Evolutionary conservation across 2,113 vertebrate genomes (phyloP).

Genomic region (Bos indicus): DNA sequence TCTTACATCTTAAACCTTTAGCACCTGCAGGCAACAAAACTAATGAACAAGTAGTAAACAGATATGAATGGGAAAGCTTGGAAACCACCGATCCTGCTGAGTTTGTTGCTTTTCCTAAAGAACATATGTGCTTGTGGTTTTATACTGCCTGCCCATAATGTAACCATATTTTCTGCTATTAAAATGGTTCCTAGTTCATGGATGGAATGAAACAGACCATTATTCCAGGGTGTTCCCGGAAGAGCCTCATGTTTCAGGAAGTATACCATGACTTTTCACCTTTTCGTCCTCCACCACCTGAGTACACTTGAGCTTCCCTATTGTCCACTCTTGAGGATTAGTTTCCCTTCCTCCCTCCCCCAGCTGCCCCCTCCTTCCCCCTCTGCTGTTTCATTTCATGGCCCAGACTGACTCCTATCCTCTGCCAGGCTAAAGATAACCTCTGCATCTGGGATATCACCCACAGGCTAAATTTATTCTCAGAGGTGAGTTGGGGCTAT

Average conservation of each 20-base stretch:
- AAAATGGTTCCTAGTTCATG: conserved; percentile 33
- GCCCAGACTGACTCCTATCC: conserved; percentile 18
- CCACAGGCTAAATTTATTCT: conserved; percentile 53
- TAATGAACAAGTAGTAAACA: conserved; percentile 55
- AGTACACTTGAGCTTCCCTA: background rate
- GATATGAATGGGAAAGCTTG: conserved; percentile 11
- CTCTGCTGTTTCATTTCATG: background rate
- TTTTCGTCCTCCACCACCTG: background rate
- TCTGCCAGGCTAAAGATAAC: conserved; percentile 66
- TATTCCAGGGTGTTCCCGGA: conserved; percentile 54
- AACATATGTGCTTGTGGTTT: conserved; percentile 53
- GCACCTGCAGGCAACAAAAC: conserved; percentile 58
- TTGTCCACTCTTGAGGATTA: background rate
- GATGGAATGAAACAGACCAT: conserved; percentile 45
- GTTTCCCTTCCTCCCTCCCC: background rate
- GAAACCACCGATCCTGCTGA: background rate
- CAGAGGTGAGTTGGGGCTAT: conserved; percentile 46
- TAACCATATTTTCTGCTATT: conserved; percentile 49
- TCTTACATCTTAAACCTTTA: conserved; percentile 49
- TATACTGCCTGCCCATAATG: background rate
- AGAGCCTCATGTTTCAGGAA: conserved; percentile 63
- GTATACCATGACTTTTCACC: background rate
- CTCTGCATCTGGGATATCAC: conserved; percentile 21
- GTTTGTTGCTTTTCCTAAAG: background rate
- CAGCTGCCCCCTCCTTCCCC: background rate